These are phyloP conservation scores for Scaptomyza reducta DNA, from an alignment of 2,888 invertebrate genomes.

Conservation along the genomic window DNA sequence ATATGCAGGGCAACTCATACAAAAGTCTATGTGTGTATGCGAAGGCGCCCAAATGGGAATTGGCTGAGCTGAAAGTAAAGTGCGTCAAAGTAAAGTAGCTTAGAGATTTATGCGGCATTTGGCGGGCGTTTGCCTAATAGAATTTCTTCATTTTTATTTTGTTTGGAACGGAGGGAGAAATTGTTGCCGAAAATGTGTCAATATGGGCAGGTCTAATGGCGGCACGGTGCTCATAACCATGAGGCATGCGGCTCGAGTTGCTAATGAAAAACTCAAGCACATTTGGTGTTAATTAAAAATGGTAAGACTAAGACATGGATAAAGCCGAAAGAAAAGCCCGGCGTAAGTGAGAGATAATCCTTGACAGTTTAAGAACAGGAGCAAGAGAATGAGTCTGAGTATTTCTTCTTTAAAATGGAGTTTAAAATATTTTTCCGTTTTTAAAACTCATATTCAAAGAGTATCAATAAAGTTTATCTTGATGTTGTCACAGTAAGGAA, in stretches of 20 bases:
- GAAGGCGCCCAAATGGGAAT: constrained; percentile 46
- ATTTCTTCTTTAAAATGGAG: too few species aligned
- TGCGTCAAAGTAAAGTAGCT: constrained; percentile 72
- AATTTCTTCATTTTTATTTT: constrained; percentile 31
- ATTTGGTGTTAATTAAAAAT: constrained; percentile 20
- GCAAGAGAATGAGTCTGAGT: neutral
- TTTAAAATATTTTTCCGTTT: too few species aligned
- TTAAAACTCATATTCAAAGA: too few species aligned
- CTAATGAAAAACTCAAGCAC: constrained; percentile 29
- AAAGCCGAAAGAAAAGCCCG: neutral
- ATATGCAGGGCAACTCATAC: constrained; percentile 77
- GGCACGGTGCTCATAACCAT: constrained; percentile 22
- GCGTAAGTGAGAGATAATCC: neutral
- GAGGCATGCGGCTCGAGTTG: constrained; percentile 15
- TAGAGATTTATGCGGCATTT: constrained; percentile 71
- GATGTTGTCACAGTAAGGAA: neutral
- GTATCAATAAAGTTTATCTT: neutral
- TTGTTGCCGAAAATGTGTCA: constrained; percentile 46
- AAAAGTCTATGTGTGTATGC: constrained; percentile 4
- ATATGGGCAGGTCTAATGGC: constrained; percentile 49
- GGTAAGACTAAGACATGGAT: neutral
- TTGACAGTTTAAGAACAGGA: neutral
- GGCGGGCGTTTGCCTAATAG: constrained; percentile 62
- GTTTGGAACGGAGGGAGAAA: neutral
- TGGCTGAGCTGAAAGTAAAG: constrained; percentile 41